Evolutionary conservation across 53 echinoderm and acorn worm genomes (phyloP).

Genomic region (Temnopleurus reevesii): DNA sequence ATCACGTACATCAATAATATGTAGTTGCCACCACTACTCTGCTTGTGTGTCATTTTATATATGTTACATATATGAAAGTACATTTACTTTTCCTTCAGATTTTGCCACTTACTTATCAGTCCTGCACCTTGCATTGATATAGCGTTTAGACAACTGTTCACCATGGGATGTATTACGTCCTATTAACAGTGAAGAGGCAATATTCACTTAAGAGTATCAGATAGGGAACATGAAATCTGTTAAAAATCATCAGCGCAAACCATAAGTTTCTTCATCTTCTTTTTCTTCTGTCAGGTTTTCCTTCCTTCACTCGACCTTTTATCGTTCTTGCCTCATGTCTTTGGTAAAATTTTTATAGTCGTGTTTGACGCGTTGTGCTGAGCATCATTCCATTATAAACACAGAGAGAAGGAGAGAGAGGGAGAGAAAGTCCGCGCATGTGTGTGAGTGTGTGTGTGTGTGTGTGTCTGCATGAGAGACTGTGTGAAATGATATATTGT

Average conservation of each 20-base stretch:
- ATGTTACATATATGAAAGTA: background rate
- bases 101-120: background rate
- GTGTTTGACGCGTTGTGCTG: conserved; percentile 13
- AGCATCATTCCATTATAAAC: conserved; percentile 54
- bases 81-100: background rate
- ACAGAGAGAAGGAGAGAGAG: background rate
- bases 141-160: background rate
- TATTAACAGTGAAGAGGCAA: background rate
- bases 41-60: conserved; percentile 12
- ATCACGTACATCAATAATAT: background rate
- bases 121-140: conserved; percentile 1
- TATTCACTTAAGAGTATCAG: background rate
- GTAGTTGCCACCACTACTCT: background rate
- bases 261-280: background rate
- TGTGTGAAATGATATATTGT: background rate
- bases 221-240: background rate
- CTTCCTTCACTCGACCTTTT: conserved; percentile 16
- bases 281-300: background rate
- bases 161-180: background rate
- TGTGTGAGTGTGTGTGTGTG: too few relatives aligned
- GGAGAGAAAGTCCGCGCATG: background rate
- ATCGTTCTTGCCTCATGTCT: conserved; percentile 52
- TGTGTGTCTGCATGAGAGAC: background rate
- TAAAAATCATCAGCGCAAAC: background rate
- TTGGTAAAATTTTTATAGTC: conserved; percentile 33